A percentile compares a stretch with the other conserved stretches of the same genome.
These are phyloP conservation scores for Ochotona curzoniae DNA, from an alignment of 2,113 vertebrate genomes.

Conservation along the genomic window DNA sequence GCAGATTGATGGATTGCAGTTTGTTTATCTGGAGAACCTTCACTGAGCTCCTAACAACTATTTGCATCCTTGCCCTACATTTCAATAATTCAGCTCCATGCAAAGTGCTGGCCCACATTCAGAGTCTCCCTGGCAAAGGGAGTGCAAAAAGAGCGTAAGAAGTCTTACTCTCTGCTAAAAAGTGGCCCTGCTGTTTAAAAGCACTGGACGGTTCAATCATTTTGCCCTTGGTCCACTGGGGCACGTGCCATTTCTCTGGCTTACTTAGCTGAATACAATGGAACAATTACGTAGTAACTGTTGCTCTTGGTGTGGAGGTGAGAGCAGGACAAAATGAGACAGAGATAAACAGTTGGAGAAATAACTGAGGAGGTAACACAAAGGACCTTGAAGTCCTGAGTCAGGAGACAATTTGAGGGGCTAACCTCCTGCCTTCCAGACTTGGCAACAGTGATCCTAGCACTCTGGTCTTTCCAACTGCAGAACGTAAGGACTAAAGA, in stretches of 20 bases:
- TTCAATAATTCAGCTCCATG: not conserved
- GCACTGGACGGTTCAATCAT: not conserved
- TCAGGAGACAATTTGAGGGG: not conserved
- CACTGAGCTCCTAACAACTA: slow-evolving; percentile 30
- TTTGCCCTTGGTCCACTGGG: not conserved
- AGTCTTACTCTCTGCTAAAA: not conserved
- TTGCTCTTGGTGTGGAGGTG: not conserved
- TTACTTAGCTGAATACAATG: not conserved
- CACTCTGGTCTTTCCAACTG: not conserved
- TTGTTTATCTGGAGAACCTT: slow-evolving; percentile 45
- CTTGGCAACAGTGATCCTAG: no score
- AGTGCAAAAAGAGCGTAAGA: not conserved
- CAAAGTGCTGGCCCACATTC: not conserved
- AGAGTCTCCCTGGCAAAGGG: not conserved
- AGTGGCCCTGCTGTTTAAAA: not conserved
- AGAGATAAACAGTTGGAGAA: not conserved
- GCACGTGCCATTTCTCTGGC: not conserved
- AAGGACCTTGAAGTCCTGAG: not conserved
- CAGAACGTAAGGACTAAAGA: not conserved
- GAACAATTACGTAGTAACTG: not conserved
- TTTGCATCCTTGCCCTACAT: not conserved
- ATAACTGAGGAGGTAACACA: not conserved
- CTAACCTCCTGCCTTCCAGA: accelerated
- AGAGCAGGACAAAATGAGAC: not conserved
- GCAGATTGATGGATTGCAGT: not conserved